Base-by-base conservation (phyloP, 2,797 vertebrate genomes). In the Cuculus canorus region DNA sequence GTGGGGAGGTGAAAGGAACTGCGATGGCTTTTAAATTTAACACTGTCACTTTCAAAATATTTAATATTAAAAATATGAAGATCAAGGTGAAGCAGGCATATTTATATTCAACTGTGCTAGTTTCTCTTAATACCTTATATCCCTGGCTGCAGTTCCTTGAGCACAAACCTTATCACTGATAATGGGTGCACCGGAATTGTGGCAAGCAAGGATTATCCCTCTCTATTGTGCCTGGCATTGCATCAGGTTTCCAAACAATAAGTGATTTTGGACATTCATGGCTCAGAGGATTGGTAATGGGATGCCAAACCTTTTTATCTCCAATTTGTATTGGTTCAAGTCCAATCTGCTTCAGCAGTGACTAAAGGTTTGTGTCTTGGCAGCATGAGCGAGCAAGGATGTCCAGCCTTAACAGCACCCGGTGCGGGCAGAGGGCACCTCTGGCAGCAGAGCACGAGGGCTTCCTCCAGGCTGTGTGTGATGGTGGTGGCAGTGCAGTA, bases 11-110 rank as follows among this genome's bases (percentile, higher is more conserved):
- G 57, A 83, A 93, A 95, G 92, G 85, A 94, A 64, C 11, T 2
- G 48, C 68, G 54, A 45, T 73, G 76, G 70, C 65, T 96, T 93
- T 92, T 89, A 25, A 68, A 84, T 82, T 91, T 72, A 63, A 93
- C 82, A 76, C 92, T 80, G 82, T 91, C 87, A 75, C 84, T 91
- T 95, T 78, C 61, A 69, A 91, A 88, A 52, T 35, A 52, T 45
- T 80, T 90, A 73, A 19, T 83, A 68, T 41, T 85, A 66, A 90
- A 95, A 94, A 60, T 53, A 87, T 15, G 71, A 69, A 76, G 90
- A 69, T 59, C 80, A 77, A 61, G 78, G 79, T 92, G 73, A 93
- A 92, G 76, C 85, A 95, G 93, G 75, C 68, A 19, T 61, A 59
- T 24, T 92, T 23, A 24, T n/a, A 17, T 63, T 80, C 54, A 56